Percentiles rank a stretch among this genome's conserved stretches.
phyloP scores from a whole-genome alignment of 1,140 invertebrate genomes.

The Manduca sexta region DNA sequence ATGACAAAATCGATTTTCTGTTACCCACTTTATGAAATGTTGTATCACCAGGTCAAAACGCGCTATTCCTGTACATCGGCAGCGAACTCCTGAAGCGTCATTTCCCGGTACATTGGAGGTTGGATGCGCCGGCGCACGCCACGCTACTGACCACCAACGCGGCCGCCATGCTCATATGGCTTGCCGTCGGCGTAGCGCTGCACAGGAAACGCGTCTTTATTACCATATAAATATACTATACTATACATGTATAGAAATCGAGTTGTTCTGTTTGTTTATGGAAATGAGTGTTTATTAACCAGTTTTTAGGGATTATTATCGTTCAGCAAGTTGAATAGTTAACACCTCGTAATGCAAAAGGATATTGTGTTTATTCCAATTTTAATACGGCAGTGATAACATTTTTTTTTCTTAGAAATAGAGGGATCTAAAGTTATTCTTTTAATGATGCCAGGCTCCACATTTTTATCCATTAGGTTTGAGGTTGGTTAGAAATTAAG shows the following conservation, averaged over 20 bases:
- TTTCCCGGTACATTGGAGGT: conserved; percentile 83
- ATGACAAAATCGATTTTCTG: too few relatives aligned
- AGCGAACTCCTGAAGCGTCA: conserved; percentile 82
- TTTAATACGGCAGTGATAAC: too few relatives aligned
- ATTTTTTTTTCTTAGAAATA: too few relatives aligned
- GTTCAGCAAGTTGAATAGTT: not conserved
- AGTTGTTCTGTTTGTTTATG: not conserved
- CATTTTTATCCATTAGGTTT: too few relatives aligned
- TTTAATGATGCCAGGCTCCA: too few relatives aligned
- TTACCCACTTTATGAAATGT: too few relatives aligned
- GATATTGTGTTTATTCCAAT: too few relatives aligned
- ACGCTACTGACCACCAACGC: conserved; percentile 80
- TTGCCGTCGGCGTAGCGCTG: conserved; percentile 81
- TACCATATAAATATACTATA: conserved; percentile 73
- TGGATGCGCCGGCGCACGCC: conserved; percentile 78
- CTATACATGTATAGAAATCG: not conserved
- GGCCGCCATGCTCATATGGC: conserved; percentile 84
- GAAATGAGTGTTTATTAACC: not conserved
- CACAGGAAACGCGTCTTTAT: conserved; percentile 84
- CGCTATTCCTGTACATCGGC: conserved; percentile 86
- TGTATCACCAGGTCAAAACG: conserved; percentile 84
- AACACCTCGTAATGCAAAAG: too few relatives aligned
- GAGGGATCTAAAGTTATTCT: too few relatives aligned
- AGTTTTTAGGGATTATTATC: not conserved
- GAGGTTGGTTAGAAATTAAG: too few relatives aligned